Percentiles rank a stretch among this genome's conserved stretches.
phyloP scores from a whole-genome alignment of 1,140 invertebrate species.

The Ephestia elutella region DNA sequence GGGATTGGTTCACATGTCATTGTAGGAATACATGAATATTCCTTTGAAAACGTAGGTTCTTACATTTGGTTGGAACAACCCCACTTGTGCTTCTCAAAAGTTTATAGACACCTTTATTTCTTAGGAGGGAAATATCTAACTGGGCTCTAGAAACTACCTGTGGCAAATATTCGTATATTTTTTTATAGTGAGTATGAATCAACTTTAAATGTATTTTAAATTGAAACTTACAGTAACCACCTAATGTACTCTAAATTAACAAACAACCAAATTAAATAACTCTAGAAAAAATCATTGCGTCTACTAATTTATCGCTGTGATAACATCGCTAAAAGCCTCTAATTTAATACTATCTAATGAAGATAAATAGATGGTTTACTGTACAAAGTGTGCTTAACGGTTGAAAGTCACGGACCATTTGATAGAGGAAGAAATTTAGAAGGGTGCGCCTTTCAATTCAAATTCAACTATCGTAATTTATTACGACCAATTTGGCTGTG shows the following conservation, averaged over 20 bases:
- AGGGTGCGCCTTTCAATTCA: slow-evolving; percentile 4
- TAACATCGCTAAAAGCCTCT: slow-evolving; percentile 4
- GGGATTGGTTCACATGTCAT: slow-evolving; percentile 39
- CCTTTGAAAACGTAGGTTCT: too few relatives aligned
- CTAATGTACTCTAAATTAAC: not conserved
- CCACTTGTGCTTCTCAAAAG: too few relatives aligned
- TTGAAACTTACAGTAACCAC: too few relatives aligned
- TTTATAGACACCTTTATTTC: too few relatives aligned
- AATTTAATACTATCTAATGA: slow-evolving; percentile 10
- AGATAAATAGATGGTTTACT: slow-evolving; percentile 10
- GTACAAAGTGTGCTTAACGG: slow-evolving; percentile 8
- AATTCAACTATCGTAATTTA: slow-evolving; percentile 5
- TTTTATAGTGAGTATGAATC: too few relatives aligned
- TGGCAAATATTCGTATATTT: too few relatives aligned
- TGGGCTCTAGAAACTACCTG: too few relatives aligned
- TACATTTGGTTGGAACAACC: too few relatives aligned
- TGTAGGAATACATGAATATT: too few relatives aligned
- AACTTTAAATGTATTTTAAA: too few relatives aligned
- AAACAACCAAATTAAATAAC: not conserved
- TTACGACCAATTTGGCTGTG: not conserved
- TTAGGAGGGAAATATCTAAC: too few relatives aligned
- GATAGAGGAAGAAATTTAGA: slow-evolving; percentile 9
- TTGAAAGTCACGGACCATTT: slow-evolving; percentile 6
- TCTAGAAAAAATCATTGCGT: not conserved
- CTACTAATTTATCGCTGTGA: not conserved